These are phyloP conservation scores for Epizoanthus ramosus DNA, from an alignment of 92 coral and sea anemone genomes.

Conservation along the genomic window DNA sequence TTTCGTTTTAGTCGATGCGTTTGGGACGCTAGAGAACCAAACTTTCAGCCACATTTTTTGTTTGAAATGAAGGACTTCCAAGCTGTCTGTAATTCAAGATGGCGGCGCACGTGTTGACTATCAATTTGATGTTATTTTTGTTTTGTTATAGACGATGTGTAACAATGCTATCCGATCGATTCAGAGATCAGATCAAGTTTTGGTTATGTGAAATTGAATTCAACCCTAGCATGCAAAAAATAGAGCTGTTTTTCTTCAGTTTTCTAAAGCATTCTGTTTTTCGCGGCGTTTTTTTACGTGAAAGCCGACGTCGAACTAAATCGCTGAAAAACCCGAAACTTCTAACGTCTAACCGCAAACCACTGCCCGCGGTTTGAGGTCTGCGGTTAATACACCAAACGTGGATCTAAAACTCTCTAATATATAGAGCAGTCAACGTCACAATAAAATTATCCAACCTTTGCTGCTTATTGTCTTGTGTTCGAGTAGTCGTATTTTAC, in stretches of 20 bases:
- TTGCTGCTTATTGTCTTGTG: no score
- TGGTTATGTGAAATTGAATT: constrained; percentile 1
- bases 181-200: not conserved
- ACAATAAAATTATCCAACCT: no score
- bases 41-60: not conserved
- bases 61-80: not conserved
- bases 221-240: not conserved
- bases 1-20: not conserved
- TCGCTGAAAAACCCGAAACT: no score
- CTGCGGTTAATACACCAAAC: no score
- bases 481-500: no score
- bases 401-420: no score
- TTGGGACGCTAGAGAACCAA: not conserved
- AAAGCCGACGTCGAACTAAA: no score
- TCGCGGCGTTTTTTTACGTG: not conserved
- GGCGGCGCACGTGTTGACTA: constrained; percentile 1
- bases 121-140: constrained; percentile 5
- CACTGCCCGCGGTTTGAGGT: no score
- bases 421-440: no score
- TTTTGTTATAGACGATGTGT: not conserved
- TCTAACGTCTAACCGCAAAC: no score
- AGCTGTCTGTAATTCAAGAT: not conserved
- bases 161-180: not conserved
- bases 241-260: not conserved
- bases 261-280: constrained; percentile 3